Percentiles rank a stretch among this genome's conserved stretches.
Conservation (phyloP, 2,888 invertebrate species). For the Auanema sp. region DNA sequence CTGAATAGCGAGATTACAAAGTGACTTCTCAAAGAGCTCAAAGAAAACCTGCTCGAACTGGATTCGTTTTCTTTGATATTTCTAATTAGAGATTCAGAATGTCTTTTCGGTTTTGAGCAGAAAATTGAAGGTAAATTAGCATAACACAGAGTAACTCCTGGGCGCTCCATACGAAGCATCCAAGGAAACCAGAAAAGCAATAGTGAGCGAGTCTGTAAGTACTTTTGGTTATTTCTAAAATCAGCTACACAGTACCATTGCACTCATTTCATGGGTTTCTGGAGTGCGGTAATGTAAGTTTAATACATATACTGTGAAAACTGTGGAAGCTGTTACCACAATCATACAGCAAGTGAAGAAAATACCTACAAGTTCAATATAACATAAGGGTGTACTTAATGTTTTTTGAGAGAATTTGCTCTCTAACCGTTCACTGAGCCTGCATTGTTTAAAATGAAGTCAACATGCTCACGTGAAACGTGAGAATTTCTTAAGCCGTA, state of each 20-base stretch:
- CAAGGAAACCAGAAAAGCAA: conserved; percentile 64
- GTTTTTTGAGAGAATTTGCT: background rate
- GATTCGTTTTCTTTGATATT: conserved; percentile 60
- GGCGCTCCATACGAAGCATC: conserved; percentile 61
- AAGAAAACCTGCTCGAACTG: conserved; percentile 18
- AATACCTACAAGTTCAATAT: conserved; percentile 42
- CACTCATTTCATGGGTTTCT: conserved; percentile 63
- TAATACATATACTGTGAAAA: conserved; percentile 64
- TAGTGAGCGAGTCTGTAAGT: conserved; percentile 53
- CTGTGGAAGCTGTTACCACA: conserved; percentile 63
- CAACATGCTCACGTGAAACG: background rate
- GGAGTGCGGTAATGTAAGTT: conserved; percentile 63
- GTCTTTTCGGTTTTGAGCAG: conserved; percentile 55
- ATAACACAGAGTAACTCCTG: conserved; percentile 54
- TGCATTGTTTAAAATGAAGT: background rate
- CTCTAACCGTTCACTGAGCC: background rate
- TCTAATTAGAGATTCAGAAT: conserved; percentile 59
- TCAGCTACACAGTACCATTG: conserved; percentile 45
- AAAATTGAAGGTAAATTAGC: conserved; percentile 55
- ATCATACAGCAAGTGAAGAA: conserved; percentile 65
- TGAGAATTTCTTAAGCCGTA: background rate
- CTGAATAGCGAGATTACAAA: conserved; percentile 18
- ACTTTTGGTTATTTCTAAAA: background rate
- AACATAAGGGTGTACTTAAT: too few relatives aligned
- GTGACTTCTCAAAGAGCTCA: background rate